Conservation (phyloP, 2,797 vertebrate species). For the Lacerta bilineata region DNA sequence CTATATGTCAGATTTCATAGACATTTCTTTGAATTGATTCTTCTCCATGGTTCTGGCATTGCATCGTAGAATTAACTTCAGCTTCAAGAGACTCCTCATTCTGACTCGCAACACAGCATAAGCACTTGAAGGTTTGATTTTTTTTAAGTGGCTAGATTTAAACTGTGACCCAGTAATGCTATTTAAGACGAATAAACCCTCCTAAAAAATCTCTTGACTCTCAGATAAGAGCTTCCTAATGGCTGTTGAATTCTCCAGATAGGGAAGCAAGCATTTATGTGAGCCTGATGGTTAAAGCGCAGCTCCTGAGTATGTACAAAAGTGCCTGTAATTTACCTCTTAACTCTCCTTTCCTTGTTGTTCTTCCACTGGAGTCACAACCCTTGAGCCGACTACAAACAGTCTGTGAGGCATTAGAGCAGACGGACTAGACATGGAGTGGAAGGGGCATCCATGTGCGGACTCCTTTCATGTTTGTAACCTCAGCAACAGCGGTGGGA, state of each 20-base stretch:
- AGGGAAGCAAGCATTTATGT: conserved; percentile 12
- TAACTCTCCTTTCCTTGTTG: neutral
- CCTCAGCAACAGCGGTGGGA: neutral
- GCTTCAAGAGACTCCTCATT: neutral
- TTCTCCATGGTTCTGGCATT: neutral
- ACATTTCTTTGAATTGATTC: neutral
- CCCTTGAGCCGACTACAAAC: neutral
- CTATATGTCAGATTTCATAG: neutral
- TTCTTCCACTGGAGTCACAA: neutral
- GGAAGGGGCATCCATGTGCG: neutral
- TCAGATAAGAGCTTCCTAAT: conserved; percentile 37
- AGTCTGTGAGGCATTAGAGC: neutral
- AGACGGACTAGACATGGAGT: neutral
- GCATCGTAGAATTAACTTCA: conserved; percentile 15
- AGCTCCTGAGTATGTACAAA: conserved; percentile 8
- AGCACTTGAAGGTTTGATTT: neutral
- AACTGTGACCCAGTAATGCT: conserved; percentile 24
- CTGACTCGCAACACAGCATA: neutral
- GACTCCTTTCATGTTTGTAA: neutral
- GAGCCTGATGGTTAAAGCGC: neutral
- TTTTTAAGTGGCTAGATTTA: neutral
- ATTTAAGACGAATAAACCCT: conserved; percentile 28
- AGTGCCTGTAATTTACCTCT: conserved; percentile 21
- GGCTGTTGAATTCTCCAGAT: conserved; percentile 13
- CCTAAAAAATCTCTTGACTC: conserved; percentile 14